Evolutionary conservation across 2,888 invertebrate species (phyloP).

Genomic region (Drosophila meridionalis): DNA sequence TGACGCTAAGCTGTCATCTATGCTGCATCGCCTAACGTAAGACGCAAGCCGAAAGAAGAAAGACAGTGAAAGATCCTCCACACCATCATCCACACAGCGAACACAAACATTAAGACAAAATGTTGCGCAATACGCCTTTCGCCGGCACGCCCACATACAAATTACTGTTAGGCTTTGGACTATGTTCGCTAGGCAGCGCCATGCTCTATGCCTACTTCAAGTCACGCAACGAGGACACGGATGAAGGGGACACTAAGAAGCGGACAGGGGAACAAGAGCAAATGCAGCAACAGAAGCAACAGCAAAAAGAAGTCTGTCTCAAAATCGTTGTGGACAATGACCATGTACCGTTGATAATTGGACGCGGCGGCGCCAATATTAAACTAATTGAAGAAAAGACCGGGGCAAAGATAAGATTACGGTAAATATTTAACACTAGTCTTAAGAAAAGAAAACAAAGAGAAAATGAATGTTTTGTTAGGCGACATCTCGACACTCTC

Average conservation of each 20-base stretch:
- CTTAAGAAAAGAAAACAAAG: neutral
- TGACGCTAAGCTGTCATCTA: constrained; percentile 13
- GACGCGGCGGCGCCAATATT: constrained; percentile 91
- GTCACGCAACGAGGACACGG: constrained; percentile 87
- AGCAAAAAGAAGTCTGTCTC: constrained; percentile 85
- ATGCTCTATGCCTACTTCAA: constrained; percentile 89
- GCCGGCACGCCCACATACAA: constrained; percentile 85
- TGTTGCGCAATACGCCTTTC: constrained; percentile 80
- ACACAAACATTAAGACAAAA: constrained; percentile 48
- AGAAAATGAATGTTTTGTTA: neutral
- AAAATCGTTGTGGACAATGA: constrained; percentile 88
- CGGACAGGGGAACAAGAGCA: constrained; percentile 34
- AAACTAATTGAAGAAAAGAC: constrained; percentile 91
- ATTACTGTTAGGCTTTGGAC: constrained; percentile 88
- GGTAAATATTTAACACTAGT: constrained; percentile 64
- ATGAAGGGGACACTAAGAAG: constrained; percentile 43
- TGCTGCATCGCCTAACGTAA: neutral
- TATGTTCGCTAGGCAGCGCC: constrained; percentile 89
- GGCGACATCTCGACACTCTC: neutral
- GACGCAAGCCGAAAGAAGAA: neutral
- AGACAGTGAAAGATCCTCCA: constrained; percentile 15
- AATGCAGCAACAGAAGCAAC: constrained; percentile 35
- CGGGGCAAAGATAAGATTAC: constrained; percentile 87
- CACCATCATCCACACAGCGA: neutral
- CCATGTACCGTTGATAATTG: constrained; percentile 89